phyloP scores from a whole-genome alignment of 2,888 invertebrate species.

The Drosophila anomalata region DNA sequence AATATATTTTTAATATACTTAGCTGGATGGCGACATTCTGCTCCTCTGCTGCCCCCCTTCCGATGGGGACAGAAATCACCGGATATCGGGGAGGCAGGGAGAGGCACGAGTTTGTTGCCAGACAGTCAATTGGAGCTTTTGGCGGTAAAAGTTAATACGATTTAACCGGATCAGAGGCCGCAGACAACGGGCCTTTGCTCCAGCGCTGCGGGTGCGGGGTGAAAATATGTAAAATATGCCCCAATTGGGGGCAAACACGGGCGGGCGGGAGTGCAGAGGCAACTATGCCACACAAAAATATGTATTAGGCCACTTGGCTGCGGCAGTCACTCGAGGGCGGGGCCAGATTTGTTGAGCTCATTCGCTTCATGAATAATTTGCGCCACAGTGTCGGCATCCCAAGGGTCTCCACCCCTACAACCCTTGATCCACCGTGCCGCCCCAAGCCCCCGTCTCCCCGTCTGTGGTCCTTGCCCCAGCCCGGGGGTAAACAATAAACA shows the following conservation, averaged over 20 bases:
- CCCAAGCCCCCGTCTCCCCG: background rate
- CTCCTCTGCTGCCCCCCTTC: background rate
- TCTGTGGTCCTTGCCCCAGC: background rate
- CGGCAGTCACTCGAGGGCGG: conserved; percentile 34
- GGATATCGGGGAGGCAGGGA: background rate
- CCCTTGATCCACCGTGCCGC: conserved; percentile 9
- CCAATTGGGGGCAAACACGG: conserved; percentile 20
- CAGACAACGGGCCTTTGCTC: conserved; percentile 39
- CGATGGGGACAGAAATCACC: background rate
- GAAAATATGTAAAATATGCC: conserved; percentile 71
- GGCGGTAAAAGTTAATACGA: conserved; percentile 76
- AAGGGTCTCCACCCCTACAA: conserved; percentile 14
- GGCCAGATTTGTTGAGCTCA: conserved; percentile 74
- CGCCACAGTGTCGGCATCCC: conserved; percentile 69
- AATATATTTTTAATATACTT: conserved; percentile 77
- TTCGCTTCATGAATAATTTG: conserved; percentile 78
- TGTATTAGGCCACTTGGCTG: conserved; percentile 76
- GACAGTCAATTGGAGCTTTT: conserved; percentile 46
- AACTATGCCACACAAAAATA: conserved; percentile 69
- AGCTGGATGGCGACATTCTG: conserved; percentile 61
- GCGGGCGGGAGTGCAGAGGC: conserved; percentile 18
- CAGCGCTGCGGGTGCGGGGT: conserved; percentile 16
- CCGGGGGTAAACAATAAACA: conserved; percentile 69
- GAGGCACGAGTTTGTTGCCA: conserved; percentile 5
- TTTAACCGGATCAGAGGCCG: conserved; percentile 72